Evolutionary conservation across 2,888 invertebrate genomes (phyloP).

Genomic region (Plagodis dolabraria): DNA sequence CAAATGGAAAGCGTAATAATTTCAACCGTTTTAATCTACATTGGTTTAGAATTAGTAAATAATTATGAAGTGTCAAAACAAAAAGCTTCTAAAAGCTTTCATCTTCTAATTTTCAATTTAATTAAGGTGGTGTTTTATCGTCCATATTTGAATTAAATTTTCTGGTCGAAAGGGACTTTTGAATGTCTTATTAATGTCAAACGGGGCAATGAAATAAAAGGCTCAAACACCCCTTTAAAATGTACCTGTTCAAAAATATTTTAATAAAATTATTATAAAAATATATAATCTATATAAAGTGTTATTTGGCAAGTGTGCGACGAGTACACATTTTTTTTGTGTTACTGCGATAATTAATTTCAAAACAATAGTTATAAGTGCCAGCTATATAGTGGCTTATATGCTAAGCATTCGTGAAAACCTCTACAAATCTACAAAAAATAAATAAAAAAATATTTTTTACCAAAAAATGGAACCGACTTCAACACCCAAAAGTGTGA

Average conservation of each 20-base stretch:
- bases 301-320: too few species aligned
- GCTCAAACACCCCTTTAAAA: conserved; percentile 14
- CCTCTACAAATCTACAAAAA: too few species aligned
- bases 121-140: conserved; percentile 45
- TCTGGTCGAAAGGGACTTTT: conserved; percentile 34
- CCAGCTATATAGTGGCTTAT: too few species aligned
- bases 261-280: neutral
- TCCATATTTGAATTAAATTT: conserved; percentile 39
- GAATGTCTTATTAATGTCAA: conserved; percentile 44
- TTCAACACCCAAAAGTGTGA: too few species aligned
- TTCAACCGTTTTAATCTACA: conserved; percentile 35
- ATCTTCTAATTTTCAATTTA: conserved; percentile 50
- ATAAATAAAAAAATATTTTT: too few species aligned
- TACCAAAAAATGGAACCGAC: too few species aligned
- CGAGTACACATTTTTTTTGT: too few species aligned
- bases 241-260: too few species aligned
- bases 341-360: too few species aligned
- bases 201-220: conserved; percentile 34
- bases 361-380: too few species aligned
- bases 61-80: conserved; percentile 52
- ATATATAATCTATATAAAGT: too few species aligned
- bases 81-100: conserved; percentile 49
- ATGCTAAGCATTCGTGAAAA: too few species aligned
- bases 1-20: conserved; percentile 26
- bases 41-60: conserved; percentile 44